Evolutionary conservation across 2,797 vertebrate genomes (phyloP), one percentile per base, ranked within the genome.

Genomic region (Discoglossus pictus): DNA sequence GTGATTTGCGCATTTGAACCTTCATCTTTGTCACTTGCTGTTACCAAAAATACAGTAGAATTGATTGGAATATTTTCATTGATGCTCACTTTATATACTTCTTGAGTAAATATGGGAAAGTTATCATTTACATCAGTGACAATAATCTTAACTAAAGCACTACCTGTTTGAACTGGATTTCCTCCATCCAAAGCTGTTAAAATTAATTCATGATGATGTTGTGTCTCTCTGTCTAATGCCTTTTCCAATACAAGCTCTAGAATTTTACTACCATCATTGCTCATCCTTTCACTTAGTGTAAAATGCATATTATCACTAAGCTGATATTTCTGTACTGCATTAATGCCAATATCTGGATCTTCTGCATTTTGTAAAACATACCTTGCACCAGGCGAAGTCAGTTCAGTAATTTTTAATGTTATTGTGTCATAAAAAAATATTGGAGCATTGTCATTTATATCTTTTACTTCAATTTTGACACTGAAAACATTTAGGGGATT

Each of bases 261-360:
- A 23, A 46, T 68, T 38, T 65, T 73, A 9, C 43, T 31, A 0
- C 73, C 73, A 21, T 75, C 67, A 4, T 54, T 16, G 6, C 44
- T 61, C 0, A 61, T 62, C 15, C 53, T 71, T 9, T 70, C 50
- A 24, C 42, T 76, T 9, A 70, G 63, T 7, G 75, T 75, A 6
- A 88, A 87, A 40, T 75, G 16, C 0, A 75, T 31, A 4, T 78
- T 53, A 3, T 0, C 10, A 35, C 0, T 82, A 9, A 88, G 21
- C 7, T 1, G 80, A 9, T 87, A 84, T 1, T 66, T 21, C 13
- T 77, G 74, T 6, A 88, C 0, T 2, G 81, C 75, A 0, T 82
- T 74, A 0, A 61, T 1, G 1, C 83, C 84, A 12, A 69, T 31
- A 68, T 88, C 86, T 0, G 79, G 80, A 56, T 88, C 86, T 64